These are phyloP conservation scores for Tetragonula carbonaria DNA, from an alignment of 2,888 invertebrate genomes.

Conservation along the genomic window DNA sequence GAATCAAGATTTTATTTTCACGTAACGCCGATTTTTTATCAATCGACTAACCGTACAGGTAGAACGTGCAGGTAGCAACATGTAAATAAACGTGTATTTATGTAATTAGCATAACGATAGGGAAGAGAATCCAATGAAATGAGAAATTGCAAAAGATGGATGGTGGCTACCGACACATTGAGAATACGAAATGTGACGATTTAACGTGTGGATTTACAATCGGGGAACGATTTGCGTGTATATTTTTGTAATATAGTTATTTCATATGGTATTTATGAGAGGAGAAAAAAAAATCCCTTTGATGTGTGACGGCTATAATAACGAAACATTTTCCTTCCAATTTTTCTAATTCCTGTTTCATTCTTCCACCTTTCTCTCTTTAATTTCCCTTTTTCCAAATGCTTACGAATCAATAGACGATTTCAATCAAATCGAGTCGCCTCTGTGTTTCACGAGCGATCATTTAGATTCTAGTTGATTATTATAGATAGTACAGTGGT, in stretches of 20 bases:
- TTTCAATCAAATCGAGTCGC: conserved; percentile 56
- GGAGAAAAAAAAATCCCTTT: conserved; percentile 63
- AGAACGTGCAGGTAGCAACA: conserved; percentile 49
- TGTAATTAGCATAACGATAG: conserved; percentile 80
- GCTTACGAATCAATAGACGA: conserved; percentile 49
- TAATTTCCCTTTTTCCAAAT: conserved; percentile 10
- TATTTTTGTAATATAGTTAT: conserved; percentile 81
- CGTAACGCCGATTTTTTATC: conserved; percentile 57
- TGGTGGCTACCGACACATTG: conserved; percentile 24
- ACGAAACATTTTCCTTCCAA: conserved; percentile 5
- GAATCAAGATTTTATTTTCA: conserved; percentile 40
- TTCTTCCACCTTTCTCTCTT: conserved; percentile 3
- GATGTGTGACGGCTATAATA: conserved; percentile 50
- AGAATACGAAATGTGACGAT: conserved; percentile 21
- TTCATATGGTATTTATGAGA: conserved; percentile 80
- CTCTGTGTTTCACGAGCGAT: conserved; percentile 25
- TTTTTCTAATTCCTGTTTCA: not conserved
- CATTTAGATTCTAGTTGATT: conserved; percentile 49
- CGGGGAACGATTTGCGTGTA: conserved; percentile 71
- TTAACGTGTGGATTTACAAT: conserved; percentile 18
- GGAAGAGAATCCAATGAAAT: conserved; percentile 22
- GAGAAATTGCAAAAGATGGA: conserved; percentile 24
- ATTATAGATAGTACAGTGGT: conserved; percentile 28
- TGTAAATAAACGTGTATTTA: conserved; percentile 83
- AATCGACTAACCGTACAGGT: conserved; percentile 55